Evolutionary conservation across 2,888 invertebrate species (phyloP).

Genomic region (Clitarchus hookeri): DNA sequence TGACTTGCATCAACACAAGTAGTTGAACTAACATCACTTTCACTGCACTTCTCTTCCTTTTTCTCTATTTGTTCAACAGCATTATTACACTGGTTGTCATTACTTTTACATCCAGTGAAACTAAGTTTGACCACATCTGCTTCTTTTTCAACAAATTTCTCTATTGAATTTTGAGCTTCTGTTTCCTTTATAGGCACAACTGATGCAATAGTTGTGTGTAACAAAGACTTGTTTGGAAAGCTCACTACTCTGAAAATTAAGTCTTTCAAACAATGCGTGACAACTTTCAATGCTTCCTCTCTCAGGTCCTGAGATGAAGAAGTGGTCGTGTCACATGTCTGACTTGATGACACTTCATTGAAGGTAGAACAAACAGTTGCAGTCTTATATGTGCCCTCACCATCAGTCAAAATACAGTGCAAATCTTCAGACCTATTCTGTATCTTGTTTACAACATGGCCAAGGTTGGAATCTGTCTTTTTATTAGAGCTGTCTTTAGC

Average conservation of each 20-base stretch:
- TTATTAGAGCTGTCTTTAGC: not conserved
- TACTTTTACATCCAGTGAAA: not conserved
- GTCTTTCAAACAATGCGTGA: constrained; percentile 6
- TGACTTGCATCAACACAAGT: not conserved
- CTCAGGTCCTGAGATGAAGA: not conserved
- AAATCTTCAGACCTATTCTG: not conserved
- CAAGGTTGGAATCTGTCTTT: not conserved
- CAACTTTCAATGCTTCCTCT: constrained; percentile 19
- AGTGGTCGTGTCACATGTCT: not conserved
- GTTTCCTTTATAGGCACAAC: not conserved
- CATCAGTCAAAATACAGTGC: not conserved
- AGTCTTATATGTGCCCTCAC: not conserved
- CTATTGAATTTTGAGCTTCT: not conserved
- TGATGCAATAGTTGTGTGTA: not conserved
- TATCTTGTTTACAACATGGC: not conserved
- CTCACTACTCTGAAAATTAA: constrained; percentile 19
- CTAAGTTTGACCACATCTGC: not conserved
- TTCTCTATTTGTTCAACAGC: not conserved
- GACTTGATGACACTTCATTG: not conserved
- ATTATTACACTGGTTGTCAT: not conserved
- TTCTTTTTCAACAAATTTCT: not conserved
- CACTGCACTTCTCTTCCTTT: constrained; percentile 5
- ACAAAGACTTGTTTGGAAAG: not conserved
- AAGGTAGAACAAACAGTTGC: not conserved
- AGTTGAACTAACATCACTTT: not conserved